Conservation (phyloP, 2,797 vertebrate species). For the Prunella strophiata region DNA sequence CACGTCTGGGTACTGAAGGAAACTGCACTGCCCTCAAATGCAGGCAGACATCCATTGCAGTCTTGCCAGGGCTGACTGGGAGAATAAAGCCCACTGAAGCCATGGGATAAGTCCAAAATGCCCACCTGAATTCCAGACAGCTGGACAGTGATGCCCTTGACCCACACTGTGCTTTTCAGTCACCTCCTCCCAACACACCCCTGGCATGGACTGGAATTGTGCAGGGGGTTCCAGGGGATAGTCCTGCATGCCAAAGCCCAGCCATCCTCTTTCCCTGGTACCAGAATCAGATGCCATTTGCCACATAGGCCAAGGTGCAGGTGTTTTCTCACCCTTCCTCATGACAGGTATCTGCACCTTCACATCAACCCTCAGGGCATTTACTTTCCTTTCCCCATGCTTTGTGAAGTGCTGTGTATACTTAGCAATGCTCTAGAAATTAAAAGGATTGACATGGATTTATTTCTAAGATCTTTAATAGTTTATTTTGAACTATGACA, state of each 20-base stretch:
- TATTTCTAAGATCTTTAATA: neutral
- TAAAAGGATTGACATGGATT: neutral
- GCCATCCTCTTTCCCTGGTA: neutral
- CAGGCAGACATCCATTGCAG: neutral
- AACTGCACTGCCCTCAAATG: neutral
- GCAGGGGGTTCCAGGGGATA: neutral
- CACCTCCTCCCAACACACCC: neutral
- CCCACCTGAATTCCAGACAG: neutral
- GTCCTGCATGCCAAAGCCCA: neutral
- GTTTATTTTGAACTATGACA: neutral
- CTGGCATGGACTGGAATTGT: neutral
- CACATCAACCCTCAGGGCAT: neutral
- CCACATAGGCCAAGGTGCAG: neutral
- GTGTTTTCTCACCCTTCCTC: neutral
- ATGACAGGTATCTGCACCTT: neutral
- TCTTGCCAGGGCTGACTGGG: neutral
- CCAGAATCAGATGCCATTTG: neutral
- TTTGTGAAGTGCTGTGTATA: neutral
- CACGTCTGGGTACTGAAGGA: neutral
- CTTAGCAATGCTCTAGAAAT: neutral
- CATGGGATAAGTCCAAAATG: neutral
- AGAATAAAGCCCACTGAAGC: neutral
- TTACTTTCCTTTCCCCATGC: neutral
- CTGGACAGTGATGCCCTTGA: neutral
- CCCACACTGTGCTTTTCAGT: neutral